Evolutionary conservation across 2,113 vertebrate species (phyloP).

Genomic region (Podarcis muralis): DNA sequence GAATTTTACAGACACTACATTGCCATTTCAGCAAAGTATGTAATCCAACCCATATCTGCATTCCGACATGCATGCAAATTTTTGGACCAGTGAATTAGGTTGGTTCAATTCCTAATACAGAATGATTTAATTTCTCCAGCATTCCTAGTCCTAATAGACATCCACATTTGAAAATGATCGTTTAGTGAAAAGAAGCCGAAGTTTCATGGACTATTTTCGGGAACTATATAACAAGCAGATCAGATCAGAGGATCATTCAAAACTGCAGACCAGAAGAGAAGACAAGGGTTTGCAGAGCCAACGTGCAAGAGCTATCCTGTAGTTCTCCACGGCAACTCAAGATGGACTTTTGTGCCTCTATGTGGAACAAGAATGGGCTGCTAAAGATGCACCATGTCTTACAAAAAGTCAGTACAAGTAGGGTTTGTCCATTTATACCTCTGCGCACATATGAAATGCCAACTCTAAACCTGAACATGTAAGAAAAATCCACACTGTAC

Average conservation of each 20-base stretch:
- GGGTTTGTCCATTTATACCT: background rate
- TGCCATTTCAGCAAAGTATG: too few species aligned
- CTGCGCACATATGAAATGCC: background rate
- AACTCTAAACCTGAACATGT: background rate
- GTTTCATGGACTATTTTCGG: background rate
- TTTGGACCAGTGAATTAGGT: too few species aligned
- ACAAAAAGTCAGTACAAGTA: background rate
- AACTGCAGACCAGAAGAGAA: background rate
- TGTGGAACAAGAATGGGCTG: background rate
- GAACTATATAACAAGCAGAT: background rate
- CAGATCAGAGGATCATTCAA: background rate
- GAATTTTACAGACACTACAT: too few species aligned
- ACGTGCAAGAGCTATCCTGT: background rate
- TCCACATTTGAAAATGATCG: constrained; percentile 14
- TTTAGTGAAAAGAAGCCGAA: background rate
- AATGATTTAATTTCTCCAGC: too few species aligned
- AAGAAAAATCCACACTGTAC: background rate
- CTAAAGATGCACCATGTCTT: background rate
- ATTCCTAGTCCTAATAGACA: background rate
- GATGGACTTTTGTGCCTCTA: background rate
- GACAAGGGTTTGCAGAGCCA: too few species aligned
- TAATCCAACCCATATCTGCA: too few species aligned
- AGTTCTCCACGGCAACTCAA: background rate
- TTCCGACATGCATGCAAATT: too few species aligned
- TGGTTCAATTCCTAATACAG: too few species aligned